Evolutionary conservation across 2,888 invertebrate species (phyloP), one percentile per base, ranked within the genome.

Genomic region (Apocheima hispidaria): DNA sequence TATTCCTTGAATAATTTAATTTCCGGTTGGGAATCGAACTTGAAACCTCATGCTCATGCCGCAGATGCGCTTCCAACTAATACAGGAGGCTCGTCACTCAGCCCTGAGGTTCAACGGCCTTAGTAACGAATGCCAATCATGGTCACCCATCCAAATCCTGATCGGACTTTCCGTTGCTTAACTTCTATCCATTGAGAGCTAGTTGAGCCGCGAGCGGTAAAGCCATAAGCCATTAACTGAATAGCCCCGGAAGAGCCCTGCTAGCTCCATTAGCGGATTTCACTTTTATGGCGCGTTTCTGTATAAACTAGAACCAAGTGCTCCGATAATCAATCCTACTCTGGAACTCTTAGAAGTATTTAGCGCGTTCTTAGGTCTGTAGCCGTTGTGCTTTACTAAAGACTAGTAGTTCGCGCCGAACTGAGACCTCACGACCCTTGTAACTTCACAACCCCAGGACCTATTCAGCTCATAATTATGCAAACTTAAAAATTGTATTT

Each of bases 211-310:
- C 14, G 49, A 35, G 49, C 21, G 49, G 5, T 33, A 44, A 49
- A 49, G 36, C 50, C 6, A 26, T 51, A 40, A 51, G 23, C 36
- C 44, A 30, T 41, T 28, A 41, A 38, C 44, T 51, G 41, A 23
- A 36, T 41, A 28, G 50, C 16, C 38, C 50, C 49, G 50, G 35
- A 57, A 41, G 50, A 43, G 23, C 43, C 44, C 28, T 21, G n/a
- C 36, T 38, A 23, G n/a, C 50, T 38, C 58, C 58, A 58, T 58
- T 51, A 58, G 51, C 26, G 44, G 58, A 51, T 51, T 51, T 58
- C 58, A 51, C 51, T 58, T 57, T 57, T 58, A 58, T 58, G 33
- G 49, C 56, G 49, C 28, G 23, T 23, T 51, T 51, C 51, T 40
- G 51, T 40, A 51, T 51, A 51, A 40, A 51, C 51, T 51, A 20